Evolutionary conservation across 2,888 invertebrate genomes (phyloP).

Genomic region (Melipona bicolor): DNA sequence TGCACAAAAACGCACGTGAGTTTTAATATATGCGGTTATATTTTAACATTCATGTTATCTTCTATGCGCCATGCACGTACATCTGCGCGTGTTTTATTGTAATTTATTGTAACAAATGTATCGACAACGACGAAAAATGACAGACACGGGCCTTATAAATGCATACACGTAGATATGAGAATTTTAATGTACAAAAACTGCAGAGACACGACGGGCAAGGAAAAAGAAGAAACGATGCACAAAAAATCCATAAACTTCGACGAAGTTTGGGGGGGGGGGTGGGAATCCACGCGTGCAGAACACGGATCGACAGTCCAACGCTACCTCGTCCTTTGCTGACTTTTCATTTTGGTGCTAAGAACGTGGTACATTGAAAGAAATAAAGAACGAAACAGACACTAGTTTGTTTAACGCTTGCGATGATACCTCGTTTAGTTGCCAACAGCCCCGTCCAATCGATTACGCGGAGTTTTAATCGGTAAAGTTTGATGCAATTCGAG

Average conservation of each 20-base stretch:
- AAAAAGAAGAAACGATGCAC: neutral
- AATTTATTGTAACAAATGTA: no score
- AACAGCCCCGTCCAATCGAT: neutral
- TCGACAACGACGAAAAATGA: no score
- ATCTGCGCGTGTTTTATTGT: no score
- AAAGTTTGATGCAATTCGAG: neutral
- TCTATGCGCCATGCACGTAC: no score
- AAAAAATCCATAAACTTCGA: slow-evolving; percentile 65
- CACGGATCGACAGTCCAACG: slow-evolving; percentile 85
- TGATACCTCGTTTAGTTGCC: neutral
- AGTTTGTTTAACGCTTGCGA: neutral
- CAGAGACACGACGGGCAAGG: neutral
- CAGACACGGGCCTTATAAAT: no score
- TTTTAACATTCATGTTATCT: no score
- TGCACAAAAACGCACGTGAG: no score
- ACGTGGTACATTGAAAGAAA: slow-evolving; percentile 26
- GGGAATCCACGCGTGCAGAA: slow-evolving; percentile 85
- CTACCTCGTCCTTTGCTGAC: slow-evolving; percentile 80
- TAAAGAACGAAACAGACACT: no score
- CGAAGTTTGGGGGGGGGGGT: slow-evolving; percentile 81
- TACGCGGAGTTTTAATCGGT: neutral
- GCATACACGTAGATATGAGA: no score
- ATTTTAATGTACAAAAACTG: no score
- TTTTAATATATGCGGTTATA: no score
- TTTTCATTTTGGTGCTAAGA: slow-evolving; percentile 47